Evolutionary conservation across 2,888 invertebrate species (phyloP).

Genomic region (Pedicia rivosa): DNA sequence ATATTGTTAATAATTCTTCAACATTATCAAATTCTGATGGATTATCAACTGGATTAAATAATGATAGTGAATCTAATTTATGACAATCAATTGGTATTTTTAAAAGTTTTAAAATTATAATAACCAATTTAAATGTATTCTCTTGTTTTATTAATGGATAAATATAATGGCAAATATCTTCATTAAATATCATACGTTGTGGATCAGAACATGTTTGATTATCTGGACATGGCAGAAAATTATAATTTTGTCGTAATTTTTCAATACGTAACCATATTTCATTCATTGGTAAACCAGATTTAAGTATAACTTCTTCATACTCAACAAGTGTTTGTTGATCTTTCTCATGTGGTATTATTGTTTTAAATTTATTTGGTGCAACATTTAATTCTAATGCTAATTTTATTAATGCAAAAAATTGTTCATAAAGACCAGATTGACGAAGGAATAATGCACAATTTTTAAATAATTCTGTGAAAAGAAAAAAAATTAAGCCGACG

Average conservation of each 20-base stretch:
- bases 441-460: slow-evolving; percentile 38
- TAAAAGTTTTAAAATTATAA: slow-evolving; percentile 36
- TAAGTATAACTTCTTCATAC: slow-evolving; percentile 43
- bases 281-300: slow-evolving; percentile 49
- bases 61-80: slow-evolving; percentile 29
- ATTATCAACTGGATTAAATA: slow-evolving; percentile 21
- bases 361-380: slow-evolving; percentile 27
- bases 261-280: slow-evolving; percentile 63
- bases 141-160: slow-evolving; percentile 43
- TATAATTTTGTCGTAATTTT: slow-evolving; percentile 51
- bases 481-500: slow-evolving; percentile 25
- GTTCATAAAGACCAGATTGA: slow-evolving; percentile 60
- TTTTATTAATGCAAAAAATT: slow-evolving; percentile 53
- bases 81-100: slow-evolving; percentile 37
- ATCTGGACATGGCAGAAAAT: slow-evolving; percentile 43
- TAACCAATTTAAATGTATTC: slow-evolving; percentile 41
- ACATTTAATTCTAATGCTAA: slow-evolving; percentile 52
- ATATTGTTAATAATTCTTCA: slow-evolving; percentile 32
- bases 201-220: slow-evolving; percentile 39
- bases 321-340: slow-evolving; percentile 31
- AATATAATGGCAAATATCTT: slow-evolving; percentile 48
- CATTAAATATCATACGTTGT: slow-evolving; percentile 45
- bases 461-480: slow-evolving; percentile 34
- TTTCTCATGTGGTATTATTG: slow-evolving; percentile 18
- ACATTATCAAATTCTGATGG: slow-evolving; percentile 32